Base-by-base conservation (phyloP, 2,888 invertebrate species). In the Pristionchus mayeri region DNA sequence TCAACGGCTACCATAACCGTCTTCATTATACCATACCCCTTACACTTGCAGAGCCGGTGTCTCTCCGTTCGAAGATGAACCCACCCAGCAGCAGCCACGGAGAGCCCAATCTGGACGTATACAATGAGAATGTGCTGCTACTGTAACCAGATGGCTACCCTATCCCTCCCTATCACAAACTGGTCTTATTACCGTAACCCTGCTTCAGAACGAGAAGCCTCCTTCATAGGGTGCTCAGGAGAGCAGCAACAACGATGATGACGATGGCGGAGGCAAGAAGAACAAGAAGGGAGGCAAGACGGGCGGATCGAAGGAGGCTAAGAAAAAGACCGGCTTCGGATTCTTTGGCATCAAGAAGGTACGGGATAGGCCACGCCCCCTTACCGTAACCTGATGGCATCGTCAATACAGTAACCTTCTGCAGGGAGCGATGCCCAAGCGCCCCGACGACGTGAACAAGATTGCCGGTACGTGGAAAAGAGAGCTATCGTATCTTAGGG, bases 401-500 rank as follows among this genome's bases (percentile, higher is more conserved):
- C n/a, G n/a, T n/a, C n/a, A n/a, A n/a, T n/a, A n/a, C n/a, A n/a
- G n/a, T n/a, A n/a, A n/a, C n/a, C n/a, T n/a, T n/a, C n/a, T 16
- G 11, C 34, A 63, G 63, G 63, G 63, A 63, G 63, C 13, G 30
- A 63, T 63, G 63, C 63, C 63, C 63, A 63, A 63, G 63, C 27
- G 34, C 30, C 63, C 63, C 63, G 63, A 63, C 16, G 63, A 63
- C 34, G 63, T 63, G 3, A 63, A 63, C 63, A 63, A 63, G 63
- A 63, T 63, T 63, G 63, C 63, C 30, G 63, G 63, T 63, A 63
- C 63, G 63, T n/a, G n/a, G n/a, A n/a, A n/a, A n/a, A n/a, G n/a
- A 16, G 27, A 63, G 2, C 34, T 34, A 30, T 3, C 30, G 30
- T 63, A 63, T 63, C 30, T 63, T 30, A 16, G 30, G 21, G 9